Evolutionary conservation across 2,888 invertebrate genomes (phyloP).

Genomic region (Ectobius pallidus): DNA sequence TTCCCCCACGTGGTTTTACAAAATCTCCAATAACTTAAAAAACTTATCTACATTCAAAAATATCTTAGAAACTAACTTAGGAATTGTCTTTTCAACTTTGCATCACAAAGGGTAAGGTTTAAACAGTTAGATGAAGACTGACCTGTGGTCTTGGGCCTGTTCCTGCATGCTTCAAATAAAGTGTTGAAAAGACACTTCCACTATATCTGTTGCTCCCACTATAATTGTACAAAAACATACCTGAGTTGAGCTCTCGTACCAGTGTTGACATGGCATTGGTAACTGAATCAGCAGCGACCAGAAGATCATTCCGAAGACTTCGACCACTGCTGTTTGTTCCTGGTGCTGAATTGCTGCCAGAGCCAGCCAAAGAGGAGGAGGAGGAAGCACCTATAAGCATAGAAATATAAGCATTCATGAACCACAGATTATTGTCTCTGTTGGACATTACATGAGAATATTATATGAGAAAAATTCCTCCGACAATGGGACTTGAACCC

Average conservation of each 20-base stretch:
- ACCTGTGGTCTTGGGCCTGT: neutral
- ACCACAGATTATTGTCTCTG: too few species aligned
- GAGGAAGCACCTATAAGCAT: constrained; percentile 42
- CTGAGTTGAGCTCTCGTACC: constrained; percentile 94
- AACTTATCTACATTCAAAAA: neutral
- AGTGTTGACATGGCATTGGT: constrained; percentile 98
- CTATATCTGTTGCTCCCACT: too few species aligned
- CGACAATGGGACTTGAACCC: too few species aligned
- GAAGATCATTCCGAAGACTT: constrained; percentile 81
- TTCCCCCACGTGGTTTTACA: constrained; percentile 12
- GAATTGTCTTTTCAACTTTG: neutral
- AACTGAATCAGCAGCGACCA: constrained; percentile 96
- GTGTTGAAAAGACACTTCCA: neutral
- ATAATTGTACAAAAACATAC: constrained; percentile 38
- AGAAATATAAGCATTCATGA: too few species aligned
- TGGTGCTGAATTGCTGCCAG: constrained; percentile 38
- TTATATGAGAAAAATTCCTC: too few species aligned
- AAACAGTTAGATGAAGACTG: neutral
- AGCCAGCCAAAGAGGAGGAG: constrained; percentile 44
- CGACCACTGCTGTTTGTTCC: constrained; percentile 55
- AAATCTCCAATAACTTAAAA: neutral
- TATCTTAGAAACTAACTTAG: too few species aligned
- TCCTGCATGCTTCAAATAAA: neutral
- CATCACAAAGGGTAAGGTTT: neutral
- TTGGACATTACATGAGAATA: too few species aligned